Evolutionary conservation across 2,888 invertebrate genomes (phyloP), one percentile per base, ranked within the genome.

Genomic region (Drosophila nigritarsus): DNA sequence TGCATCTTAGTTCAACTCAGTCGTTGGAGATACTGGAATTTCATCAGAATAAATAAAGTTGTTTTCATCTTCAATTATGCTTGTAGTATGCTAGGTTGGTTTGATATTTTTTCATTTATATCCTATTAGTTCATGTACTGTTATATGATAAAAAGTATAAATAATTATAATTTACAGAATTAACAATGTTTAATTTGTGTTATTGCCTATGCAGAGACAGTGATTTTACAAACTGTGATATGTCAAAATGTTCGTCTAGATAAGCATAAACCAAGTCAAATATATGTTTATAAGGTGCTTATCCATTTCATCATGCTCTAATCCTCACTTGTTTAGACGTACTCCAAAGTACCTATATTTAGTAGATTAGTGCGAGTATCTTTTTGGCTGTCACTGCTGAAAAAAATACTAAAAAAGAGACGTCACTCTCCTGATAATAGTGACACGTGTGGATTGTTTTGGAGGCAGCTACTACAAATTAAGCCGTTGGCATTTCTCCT

Each of bases 371-470:
- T 40, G 60, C 9, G 55, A 29, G 27, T 65, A 77, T 63, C 66
- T 48, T 38, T 40, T 40, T 29, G 62, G 54, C 8, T 62, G 54
- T 62, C 56, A 20, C 53, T 49, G 66, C 73, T 70, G 72, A 65
- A 67, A 67, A 75, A 68, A 59, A 53, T 59, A 42, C 36, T 53
- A 58, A 3, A 3, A 48, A 49, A 27, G 18, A 18, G 9, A 32
- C 77, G 73, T 77, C 75, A 78, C 51, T 38, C 49, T 29, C 20
- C 34, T 34, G 42, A 49, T 51, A 59, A 45, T 32, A 61, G 32
- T 40, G 42, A 68, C 73, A 72, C 73, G 83, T 83, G 68, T 75
- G 61, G 20, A 49, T 75, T 32, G 48, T 36, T 30, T 54, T 45
- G 34, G 48, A 42, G 50, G 53, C 49, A 51, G 62, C 34, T 40